phyloP scores from a whole-genome alignment of 2,888 invertebrate species.

The Itoplectis maculator region DNA sequence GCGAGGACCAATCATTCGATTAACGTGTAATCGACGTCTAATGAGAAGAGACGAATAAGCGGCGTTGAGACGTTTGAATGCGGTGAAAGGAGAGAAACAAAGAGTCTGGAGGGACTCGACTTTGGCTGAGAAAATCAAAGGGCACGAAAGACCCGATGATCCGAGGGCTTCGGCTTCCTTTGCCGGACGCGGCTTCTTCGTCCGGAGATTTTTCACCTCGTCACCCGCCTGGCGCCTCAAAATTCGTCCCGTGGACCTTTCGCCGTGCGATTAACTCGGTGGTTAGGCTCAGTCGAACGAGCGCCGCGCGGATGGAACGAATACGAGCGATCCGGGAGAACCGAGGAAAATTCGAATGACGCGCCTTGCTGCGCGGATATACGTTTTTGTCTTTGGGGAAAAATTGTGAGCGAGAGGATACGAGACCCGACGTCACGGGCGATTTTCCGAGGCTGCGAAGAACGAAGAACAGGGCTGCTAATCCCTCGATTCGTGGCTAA shows the following conservation, averaged over 20 bases:
- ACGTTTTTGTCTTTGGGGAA: conserved; percentile 39
- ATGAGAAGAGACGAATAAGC: conserved; percentile 31
- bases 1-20: conserved; percentile 61
- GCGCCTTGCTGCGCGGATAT: conserved; percentile 63
- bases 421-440: conserved; percentile 65
- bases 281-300: conserved; percentile 38
- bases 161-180: conserved; percentile 61
- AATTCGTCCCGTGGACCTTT: conserved; percentile 37
- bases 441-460: conserved; percentile 66
- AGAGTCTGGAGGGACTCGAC: conserved; percentile 34
- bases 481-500: conserved; percentile 31
- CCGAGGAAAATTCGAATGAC: conserved; percentile 76
- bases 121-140: conserved; percentile 33
- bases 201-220: conserved; percentile 66
- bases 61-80: neutral
- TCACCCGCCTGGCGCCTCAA: conserved; percentile 70
- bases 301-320: conserved; percentile 56
- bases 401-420: conserved; percentile 59
- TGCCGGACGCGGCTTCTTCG: conserved; percentile 33
- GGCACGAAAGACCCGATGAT: conserved; percentile 13
- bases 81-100: conserved; percentile 33
- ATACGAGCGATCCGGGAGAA: conserved; percentile 20
- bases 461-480: neutral
- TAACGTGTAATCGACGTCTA: conserved; percentile 62
- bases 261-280: conserved; percentile 60